Percentiles rank a stretch among this genome's conserved stretches.
Evolutionary conservation across 2,888 invertebrate species (phyloP).

Genomic region (Drosophila kuntzei): DNA sequence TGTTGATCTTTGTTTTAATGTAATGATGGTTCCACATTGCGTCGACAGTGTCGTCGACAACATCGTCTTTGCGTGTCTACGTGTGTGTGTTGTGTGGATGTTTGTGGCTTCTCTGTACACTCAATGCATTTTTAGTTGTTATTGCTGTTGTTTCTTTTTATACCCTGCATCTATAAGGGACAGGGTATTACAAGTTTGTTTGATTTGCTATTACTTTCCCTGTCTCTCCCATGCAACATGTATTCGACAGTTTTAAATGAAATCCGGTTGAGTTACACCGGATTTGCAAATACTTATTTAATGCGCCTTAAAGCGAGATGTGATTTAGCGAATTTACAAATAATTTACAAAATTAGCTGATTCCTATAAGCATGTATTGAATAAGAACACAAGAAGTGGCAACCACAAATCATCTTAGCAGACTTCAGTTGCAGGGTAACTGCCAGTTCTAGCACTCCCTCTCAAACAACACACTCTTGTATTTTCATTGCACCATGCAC

Average conservation of each 20-base stretch:
- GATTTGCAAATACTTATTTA: too few relatives aligned
- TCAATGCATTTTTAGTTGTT: constrained; percentile 70
- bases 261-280: too few relatives aligned
- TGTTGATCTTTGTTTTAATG: constrained; percentile 2
- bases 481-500: constrained; percentile 65
- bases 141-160: constrained; percentile 33
- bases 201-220: too few relatives aligned
- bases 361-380: too few relatives aligned
- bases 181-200: background rate
- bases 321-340: too few relatives aligned
- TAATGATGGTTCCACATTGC: constrained; percentile 38
- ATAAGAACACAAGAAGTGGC: too few relatives aligned
- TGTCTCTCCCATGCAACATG: too few relatives aligned
- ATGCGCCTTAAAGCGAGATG: too few relatives aligned
- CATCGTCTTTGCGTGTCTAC: constrained; percentile 26
- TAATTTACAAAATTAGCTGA: too few relatives aligned
- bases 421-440: constrained; percentile 4
- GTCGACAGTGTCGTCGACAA: constrained; percentile 35
- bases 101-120: constrained; percentile 72
- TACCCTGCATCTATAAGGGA: background rate
- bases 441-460: background rate
- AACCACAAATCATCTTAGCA: background rate
- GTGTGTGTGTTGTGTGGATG: constrained; percentile 27
- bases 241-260: too few relatives aligned
- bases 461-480: background rate